Base-by-base conservation (phyloP, 2,113 vertebrate species). In the Nipponia nippon region DNA sequence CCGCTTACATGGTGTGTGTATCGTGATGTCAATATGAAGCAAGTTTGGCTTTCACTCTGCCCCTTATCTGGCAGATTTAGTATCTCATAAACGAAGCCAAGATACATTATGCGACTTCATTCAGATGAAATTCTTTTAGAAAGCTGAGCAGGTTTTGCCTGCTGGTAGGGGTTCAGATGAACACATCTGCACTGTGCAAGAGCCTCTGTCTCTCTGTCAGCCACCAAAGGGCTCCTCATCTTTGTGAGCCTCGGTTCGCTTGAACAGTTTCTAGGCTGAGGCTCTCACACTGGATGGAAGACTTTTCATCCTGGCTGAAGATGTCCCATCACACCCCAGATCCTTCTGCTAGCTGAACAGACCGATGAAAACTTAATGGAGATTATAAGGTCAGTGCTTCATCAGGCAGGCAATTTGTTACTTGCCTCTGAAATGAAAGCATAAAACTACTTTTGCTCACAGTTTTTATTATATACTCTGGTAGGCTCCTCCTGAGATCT, bases 1-100 rank as follows among this genome's bases (percentile, higher is more conserved):
- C 23, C 3, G 1, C 5, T 70, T 53, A 14, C 36, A 56, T 2
- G 9, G 7, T 36, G 9, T 34, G 11, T 8, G 1, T 38, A 38
- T 44, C 44, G 3, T 15, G 65, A 59, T n/a, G 26, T 38, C 29
- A 59, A 21, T 9, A 62, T 4, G n/a, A 70, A 91, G 20, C 25
- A 79, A 52, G 7, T 38, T 15, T 69, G 56, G 30, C 53, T 89
- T 71, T 82, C n/a, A 32, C 16, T 44, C 2, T 5, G 9, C 49
- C 30, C 27, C 13, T 76, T 30, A n/a, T 21, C 20, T 79, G 73
- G 7, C 47, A 87, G 69, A 67, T 76, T 71, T 23, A 52, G 7
- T 32, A 23, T 17, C 26, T 90, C 49, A 66, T 23, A 34, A 70
- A 62, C 30, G n/a, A 76, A 73, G 38, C 50, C 30, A 73, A 52